These are phyloP conservation scores for Drosophila robusta DNA, from an alignment of 2,888 invertebrate genomes.

Conservation along the genomic window DNA sequence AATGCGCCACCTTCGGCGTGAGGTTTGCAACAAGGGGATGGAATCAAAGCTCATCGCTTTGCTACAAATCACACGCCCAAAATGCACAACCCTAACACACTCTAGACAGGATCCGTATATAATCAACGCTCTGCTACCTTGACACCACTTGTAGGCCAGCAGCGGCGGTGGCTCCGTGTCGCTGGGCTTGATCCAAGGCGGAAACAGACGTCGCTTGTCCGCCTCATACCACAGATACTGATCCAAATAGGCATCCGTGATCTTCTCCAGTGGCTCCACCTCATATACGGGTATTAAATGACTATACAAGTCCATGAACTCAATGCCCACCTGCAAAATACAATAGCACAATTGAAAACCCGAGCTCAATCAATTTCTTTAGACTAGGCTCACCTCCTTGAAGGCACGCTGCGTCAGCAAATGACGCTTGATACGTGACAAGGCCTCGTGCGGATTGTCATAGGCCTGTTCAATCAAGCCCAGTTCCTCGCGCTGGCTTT, in stretches of 20 bases:
- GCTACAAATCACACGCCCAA: constrained; percentile 89
- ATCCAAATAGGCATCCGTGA: constrained; percentile 99
- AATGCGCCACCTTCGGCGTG: constrained; percentile 86
- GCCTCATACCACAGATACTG: constrained; percentile 99
- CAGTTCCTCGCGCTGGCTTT: constrained; percentile 99
- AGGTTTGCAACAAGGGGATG: constrained; percentile 90
- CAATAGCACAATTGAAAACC: neutral
- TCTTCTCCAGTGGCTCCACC: constrained; percentile 99
- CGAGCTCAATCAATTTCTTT: neutral
- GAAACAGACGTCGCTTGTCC: constrained; percentile 97
- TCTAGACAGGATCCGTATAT: neutral
- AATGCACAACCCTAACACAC: constrained; percentile 65
- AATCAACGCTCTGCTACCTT: constrained; percentile 88
- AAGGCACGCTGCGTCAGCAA: constrained; percentile 98
- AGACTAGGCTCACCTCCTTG: constrained; percentile 90
- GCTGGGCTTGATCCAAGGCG: constrained; percentile 99
- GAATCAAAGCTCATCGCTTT: constrained; percentile 87
- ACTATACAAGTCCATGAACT: constrained; percentile 99
- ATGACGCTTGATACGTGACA: constrained; percentile 99
- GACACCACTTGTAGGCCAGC: constrained; percentile 99
- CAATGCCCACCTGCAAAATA: constrained; percentile 93
- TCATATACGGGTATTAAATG: constrained; percentile 99
- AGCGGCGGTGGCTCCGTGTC: constrained; percentile 98
- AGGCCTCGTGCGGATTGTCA: constrained; percentile 99
- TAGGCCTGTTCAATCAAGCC: constrained; percentile 99